A percentile compares a stretch with the other conserved stretches of the same genome.
phyloP scores from a whole-genome alignment of 2,888 invertebrate genomes.

The Rhaphigaster nebulosa region DNA sequence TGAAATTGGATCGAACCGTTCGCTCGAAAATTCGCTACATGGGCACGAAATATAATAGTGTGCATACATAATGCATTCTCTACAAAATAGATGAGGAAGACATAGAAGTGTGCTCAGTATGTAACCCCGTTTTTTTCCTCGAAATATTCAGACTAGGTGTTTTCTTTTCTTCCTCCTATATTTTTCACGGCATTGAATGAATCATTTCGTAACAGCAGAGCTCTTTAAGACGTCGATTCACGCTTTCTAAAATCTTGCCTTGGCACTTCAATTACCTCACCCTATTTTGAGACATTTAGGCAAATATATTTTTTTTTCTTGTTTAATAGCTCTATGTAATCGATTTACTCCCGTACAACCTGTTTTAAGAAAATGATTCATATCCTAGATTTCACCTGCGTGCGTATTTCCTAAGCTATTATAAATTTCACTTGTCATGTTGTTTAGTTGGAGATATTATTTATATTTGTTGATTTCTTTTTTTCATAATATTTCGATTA shows the following conservation, averaged over 20 bases:
- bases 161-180: not conserved
- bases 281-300: conserved; percentile 20
- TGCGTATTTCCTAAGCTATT: not conserved
- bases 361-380: not conserved
- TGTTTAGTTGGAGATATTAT: not conserved
- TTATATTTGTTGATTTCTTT: not conserved
- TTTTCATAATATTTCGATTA: not conserved
- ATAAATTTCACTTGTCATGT: not conserved
- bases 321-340: not conserved
- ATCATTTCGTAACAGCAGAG: conserved; percentile 34
- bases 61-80: not conserved
- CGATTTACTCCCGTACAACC: not conserved
- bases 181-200: conserved; percentile 45
- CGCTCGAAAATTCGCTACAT: too few species aligned
- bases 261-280: conserved; percentile 46
- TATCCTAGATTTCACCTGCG: not conserved
- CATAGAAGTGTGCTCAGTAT: not conserved
- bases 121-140: not conserved
- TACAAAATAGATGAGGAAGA: not conserved
- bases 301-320: not conserved
- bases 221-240: conserved; percentile 28
- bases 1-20: too few species aligned
- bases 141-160: not conserved
- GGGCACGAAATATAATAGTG: too few species aligned
- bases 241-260: conserved; percentile 48